Evolutionary conservation across 1,140 invertebrate species (phyloP).

Genomic region (Diabrotica virgifera): DNA sequence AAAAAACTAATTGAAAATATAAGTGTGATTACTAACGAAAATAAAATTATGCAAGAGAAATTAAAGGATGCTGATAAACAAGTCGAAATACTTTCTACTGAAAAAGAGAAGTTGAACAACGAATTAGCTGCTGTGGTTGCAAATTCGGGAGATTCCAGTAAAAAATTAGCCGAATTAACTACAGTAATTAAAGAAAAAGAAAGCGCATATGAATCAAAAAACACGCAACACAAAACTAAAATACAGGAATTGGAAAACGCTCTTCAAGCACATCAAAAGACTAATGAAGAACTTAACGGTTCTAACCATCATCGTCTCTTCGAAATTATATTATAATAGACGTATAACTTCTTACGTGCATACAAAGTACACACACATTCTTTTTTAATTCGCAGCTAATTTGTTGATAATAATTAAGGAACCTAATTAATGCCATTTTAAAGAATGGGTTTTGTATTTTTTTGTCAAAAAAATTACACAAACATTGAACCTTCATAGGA

Average conservation of each 20-base stretch:
- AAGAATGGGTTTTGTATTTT: too few relatives aligned
- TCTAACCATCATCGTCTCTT: too few relatives aligned
- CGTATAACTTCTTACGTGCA: too few relatives aligned
- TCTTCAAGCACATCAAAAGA: not conserved
- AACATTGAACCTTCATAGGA: too few relatives aligned
- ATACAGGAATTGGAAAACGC: conserved; percentile 17
- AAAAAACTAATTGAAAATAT: not conserved
- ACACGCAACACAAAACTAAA: conserved; percentile 20
- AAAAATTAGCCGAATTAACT: conserved; percentile 14
- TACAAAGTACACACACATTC: too few relatives aligned
- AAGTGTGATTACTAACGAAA: not conserved
- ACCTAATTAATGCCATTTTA: too few relatives aligned
- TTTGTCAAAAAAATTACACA: too few relatives aligned
- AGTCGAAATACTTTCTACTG: conserved; percentile 5
- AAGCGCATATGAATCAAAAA: conserved; percentile 9
- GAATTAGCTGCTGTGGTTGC: conserved; percentile 8
- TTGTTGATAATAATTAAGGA: too few relatives aligned
- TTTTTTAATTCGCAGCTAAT: too few relatives aligned
- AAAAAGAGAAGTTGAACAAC: conserved; percentile 16
- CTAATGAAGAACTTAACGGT: not conserved
- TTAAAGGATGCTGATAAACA: conserved; percentile 8
- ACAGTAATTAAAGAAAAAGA: conserved; percentile 19
- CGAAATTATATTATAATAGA: too few relatives aligned
- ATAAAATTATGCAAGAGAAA: conserved; percentile 1
- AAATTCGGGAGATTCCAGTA: conserved; percentile 14